Conservation (phyloP, 2,888 invertebrate genomes). For the Noctua janthina region DNA sequence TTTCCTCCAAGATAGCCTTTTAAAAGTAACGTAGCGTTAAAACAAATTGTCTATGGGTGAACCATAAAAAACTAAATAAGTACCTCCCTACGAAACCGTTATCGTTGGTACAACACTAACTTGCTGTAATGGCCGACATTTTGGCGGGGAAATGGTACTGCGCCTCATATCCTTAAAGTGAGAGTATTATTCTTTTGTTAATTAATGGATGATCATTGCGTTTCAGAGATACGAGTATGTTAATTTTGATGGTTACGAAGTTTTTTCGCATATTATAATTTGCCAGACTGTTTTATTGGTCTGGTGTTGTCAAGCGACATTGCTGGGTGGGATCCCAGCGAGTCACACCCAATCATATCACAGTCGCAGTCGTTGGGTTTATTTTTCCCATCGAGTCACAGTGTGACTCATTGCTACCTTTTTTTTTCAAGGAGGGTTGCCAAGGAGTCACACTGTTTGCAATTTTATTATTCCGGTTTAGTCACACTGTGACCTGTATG, state of each 20-base stretch:
- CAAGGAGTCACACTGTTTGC: too few relatives aligned
- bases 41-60: slow-evolving; percentile 56
- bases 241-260: slow-evolving; percentile 9
- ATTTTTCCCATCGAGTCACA: too few relatives aligned
- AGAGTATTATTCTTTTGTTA: slow-evolving; percentile 64
- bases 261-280: neutral
- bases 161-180: slow-evolving; percentile 60
- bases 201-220: slow-evolving; percentile 27
- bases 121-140: slow-evolving; percentile 69
- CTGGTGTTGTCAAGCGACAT: too few relatives aligned
- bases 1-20: slow-evolving; percentile 42
- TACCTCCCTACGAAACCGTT: slow-evolving; percentile 59
- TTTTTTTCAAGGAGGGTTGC: too few relatives aligned
- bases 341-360: too few relatives aligned
- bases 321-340: too few relatives aligned
- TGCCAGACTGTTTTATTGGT: neutral
- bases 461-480: too few relatives aligned
- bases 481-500: too few relatives aligned
- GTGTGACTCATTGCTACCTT: too few relatives aligned
- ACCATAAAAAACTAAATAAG: slow-evolving; percentile 54
- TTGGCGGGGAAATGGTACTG: slow-evolving; percentile 69
- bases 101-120: slow-evolving; percentile 58
- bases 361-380: too few relatives aligned
- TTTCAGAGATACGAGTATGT: slow-evolving; percentile 4
- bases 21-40: slow-evolving; percentile 55